phyloP scores from a whole-genome alignment of 2,113 vertebrate species.

The Sorex araneus region DNA sequence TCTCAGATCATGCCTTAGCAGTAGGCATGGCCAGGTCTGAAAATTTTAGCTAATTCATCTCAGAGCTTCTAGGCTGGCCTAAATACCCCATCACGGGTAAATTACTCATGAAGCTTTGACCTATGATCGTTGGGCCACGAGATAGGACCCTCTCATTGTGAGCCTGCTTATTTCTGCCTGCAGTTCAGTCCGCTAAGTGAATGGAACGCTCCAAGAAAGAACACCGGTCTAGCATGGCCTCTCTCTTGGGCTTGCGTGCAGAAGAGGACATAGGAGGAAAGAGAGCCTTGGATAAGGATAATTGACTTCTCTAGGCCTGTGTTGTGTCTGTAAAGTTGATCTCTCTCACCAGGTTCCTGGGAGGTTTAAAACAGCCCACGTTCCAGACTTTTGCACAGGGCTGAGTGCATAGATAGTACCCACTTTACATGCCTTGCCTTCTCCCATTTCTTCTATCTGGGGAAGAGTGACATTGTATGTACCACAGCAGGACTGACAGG shows the following conservation, averaged over 20 bases:
- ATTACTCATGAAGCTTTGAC: neutral
- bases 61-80: neutral
- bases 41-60: neutral
- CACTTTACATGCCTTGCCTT: neutral
- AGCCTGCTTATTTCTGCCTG: neutral
- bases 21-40: neutral
- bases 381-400: neutral
- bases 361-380: neutral
- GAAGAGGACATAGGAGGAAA: neutral
- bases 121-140: neutral
- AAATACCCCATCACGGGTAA: neutral
- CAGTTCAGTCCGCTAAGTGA: neutral
- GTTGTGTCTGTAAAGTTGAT: neutral
- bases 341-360: neutral
- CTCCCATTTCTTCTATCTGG: neutral
- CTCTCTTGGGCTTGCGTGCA: neutral
- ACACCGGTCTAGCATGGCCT: neutral
- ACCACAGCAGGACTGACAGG: neutral
- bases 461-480: neutral
- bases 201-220: neutral
- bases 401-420: neutral
- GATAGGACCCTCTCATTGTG: neutral
- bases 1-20: neutral
- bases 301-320: neutral
- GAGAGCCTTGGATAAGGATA: neutral